Evolutionary conservation across 2,888 invertebrate genomes (phyloP).

Genomic region (Agrotis puta): DNA sequence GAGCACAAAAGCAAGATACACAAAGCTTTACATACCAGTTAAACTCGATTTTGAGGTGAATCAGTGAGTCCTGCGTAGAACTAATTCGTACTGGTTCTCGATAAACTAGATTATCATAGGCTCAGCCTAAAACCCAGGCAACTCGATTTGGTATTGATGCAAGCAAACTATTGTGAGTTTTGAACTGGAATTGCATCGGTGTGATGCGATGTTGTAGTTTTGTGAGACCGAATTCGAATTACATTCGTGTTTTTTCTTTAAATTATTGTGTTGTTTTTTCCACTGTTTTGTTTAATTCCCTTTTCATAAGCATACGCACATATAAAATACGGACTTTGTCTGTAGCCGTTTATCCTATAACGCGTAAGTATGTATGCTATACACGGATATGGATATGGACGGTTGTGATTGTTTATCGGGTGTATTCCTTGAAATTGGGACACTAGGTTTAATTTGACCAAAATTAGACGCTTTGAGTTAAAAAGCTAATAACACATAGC

Average conservation of each 20-base stretch:
- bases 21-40: constrained; percentile 5
- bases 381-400: too few relatives aligned
- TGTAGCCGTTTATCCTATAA: too few relatives aligned
- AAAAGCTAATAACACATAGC: too few relatives aligned
- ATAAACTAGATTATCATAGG: constrained; percentile 40
- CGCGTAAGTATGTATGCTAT: too few relatives aligned
- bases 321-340: not conserved
- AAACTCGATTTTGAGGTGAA: constrained; percentile 34
- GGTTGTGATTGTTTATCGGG: too few relatives aligned
- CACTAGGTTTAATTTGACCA: too few relatives aligned
- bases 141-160: not conserved
- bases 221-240: not conserved
- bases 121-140: not conserved
- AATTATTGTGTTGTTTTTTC: not conserved
- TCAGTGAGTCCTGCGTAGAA: constrained; percentile 13
- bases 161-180: constrained; percentile 5
- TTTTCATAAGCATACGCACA: not conserved
- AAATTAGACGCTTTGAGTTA: too few relatives aligned
- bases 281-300: too few relatives aligned
- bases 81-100: constrained; percentile 14
- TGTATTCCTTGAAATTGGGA: too few relatives aligned
- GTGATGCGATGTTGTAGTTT: not conserved
- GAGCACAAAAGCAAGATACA: not conserved
- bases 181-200: not conserved
- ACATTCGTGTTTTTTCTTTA: not conserved